Evolutionary conservation across 2,113 vertebrate species (phyloP), one percentile per base, ranked within the genome.

Genomic region (Labeo catla): DNA sequence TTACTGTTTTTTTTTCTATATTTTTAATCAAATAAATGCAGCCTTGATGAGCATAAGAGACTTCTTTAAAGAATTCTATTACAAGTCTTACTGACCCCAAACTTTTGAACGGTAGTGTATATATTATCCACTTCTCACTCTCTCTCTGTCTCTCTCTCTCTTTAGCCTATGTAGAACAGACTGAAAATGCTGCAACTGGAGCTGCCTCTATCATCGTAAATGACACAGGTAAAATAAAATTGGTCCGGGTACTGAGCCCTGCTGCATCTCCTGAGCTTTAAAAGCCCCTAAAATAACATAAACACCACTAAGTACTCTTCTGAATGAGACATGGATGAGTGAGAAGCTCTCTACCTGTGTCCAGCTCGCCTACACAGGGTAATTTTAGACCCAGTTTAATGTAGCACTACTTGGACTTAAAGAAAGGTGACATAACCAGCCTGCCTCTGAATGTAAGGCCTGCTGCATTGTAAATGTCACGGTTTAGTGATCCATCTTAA

Each of bases 161-260:
- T 91, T 74, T 92, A 99, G 98, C 96, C 87, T 98, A 97, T 93
- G 94, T 96, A 85, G 94, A 91, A 91, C 98, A 98, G 93, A 96
- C 96, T 70, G 90, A 94, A 86, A 95, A 96, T 63, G 97, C 97
- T 88, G 95, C 97, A 63, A 99, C 98, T 83, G 98, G 98, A 93
- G 91, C 96, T 65, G 98, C 98, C 90, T 97, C 97, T 91, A 97
- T 99, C 92, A 95, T 96, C 86, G 97, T 99, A 85, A 96, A 98
- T 87, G 92, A 94, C 80, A 96, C 97, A 97, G 98, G 97, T 99
- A 95, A 43, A 70, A 91, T 61, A 2, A 34, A 72, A 34, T 45
- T 81, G 65, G 36, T 76, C 28, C 7, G 16, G 45, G 43, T 45
- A 52, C 50, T 1, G 21, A 16, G 10, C 59, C 68, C 70, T 86